Conservation (phyloP, 92 coral and sea anemone species). For the Epizoanthus stellaris region DNA sequence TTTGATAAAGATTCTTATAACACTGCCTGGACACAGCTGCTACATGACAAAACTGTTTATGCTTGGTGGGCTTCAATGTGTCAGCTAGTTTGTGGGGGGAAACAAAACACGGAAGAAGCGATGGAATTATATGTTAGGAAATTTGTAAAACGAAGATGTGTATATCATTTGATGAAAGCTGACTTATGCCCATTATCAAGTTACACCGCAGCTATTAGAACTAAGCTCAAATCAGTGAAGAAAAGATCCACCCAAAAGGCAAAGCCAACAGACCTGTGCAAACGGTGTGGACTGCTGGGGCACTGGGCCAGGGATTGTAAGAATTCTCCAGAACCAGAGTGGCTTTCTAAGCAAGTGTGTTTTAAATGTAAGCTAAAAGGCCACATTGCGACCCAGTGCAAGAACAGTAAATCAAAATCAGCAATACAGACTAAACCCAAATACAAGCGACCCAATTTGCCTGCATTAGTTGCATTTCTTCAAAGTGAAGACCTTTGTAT, state of each 20-base stretch:
- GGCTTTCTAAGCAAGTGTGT: constrained; percentile 48
- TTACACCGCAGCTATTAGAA: too few species aligned
- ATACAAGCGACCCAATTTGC: constrained; percentile 30
- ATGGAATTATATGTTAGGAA: background rate
- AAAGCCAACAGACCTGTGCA: constrained; percentile 33
- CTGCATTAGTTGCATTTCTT: constrained; percentile 13
- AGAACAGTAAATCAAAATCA: background rate
- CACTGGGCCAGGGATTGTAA: constrained; percentile 42
- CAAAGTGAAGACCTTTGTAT: constrained; percentile 1
- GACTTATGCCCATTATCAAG: constrained; percentile 18
- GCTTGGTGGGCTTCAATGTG: too few species aligned
- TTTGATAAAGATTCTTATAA: too few species aligned
- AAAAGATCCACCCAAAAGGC: background rate
- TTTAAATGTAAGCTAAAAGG: constrained; percentile 38
- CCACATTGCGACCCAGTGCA: background rate
- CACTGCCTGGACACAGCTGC: too few species aligned
- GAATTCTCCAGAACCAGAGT: constrained; percentile 30
- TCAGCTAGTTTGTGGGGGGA: constrained; percentile 8
- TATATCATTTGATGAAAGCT: background rate
- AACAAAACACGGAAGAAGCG: constrained; percentile 17
- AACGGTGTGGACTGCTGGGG: constrained; percentile 32
- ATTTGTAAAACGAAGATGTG: constrained; percentile 31
- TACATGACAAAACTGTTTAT: too few species aligned
- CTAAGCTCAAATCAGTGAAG: too few species aligned
- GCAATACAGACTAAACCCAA: constrained; percentile 3